Base-by-base conservation (phyloP, 2,888 invertebrate species). In the Zeuzera pyrina region DNA sequence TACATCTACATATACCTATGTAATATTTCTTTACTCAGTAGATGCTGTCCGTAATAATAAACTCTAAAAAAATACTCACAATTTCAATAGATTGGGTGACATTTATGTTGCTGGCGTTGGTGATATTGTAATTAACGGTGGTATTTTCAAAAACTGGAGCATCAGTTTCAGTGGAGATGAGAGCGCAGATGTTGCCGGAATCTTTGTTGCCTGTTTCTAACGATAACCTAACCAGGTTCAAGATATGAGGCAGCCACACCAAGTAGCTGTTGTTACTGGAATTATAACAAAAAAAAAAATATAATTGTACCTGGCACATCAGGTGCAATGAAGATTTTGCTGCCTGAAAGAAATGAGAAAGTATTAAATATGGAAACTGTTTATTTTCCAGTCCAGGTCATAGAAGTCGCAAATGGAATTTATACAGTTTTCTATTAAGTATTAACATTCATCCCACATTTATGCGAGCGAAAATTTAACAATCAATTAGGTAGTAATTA, bases 181-280 rank as follows among this genome's bases (percentile, higher is more conserved):
- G 48, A 0, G 58, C 38, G 37, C 84, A 84, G 21, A 84, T 64
- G 15, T 69, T 72, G 0, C 72, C 72, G 0, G 48, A 35, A 1
- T 41, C 40, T 0, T 49, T 43, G 0, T 40, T 40, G 3, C 46
- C 45, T 1, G 48, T 42, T 12, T 58, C 62, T 43, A 72, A 35
- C 0, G 74, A 56, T 4, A 65, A 31, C 15, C 59, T 57, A 42
- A 87, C 76, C 30, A 77, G 51, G 44, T 86, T 85, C 39, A 87
- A 53, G 26, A 87, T 84, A 42, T 86, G 77, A 0, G 88, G 86
- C 33, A 86, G 67, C 87, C 87, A 88, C 29, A 87, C 71, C 7
- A 85, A 58, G 44, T 85, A 74, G 30, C 85, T 85, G 47, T 86
- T 85, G 39, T 85, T 85, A 7, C 86, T 87, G 64, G 15, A 30